Conservation (phyloP, 2,888 invertebrate genomes). For the Acleris laterana region DNA sequence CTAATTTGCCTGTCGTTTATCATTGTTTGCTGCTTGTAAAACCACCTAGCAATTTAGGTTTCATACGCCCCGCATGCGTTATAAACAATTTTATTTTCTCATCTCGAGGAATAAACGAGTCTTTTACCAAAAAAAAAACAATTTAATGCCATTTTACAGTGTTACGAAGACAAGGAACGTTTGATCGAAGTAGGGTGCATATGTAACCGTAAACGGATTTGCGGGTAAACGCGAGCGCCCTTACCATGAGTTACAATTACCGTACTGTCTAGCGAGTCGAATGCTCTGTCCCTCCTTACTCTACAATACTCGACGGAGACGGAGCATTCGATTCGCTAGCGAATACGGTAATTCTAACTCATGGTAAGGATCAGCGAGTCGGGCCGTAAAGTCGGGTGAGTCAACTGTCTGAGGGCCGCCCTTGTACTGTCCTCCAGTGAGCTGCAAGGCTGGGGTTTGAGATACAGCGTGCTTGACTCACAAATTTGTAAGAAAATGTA, state of each 20-base stretch:
- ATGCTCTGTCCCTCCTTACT: too few relatives aligned
- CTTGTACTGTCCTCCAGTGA: conserved; percentile 56
- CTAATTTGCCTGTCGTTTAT: too few relatives aligned
- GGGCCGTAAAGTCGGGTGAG: conserved; percentile 54
- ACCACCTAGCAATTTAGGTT: too few relatives aligned
- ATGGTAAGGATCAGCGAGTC: not conserved
- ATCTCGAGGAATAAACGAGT: not conserved
- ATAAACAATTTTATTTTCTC: not conserved
- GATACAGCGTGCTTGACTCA: conserved; percentile 23
- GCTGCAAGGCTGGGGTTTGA: conserved; percentile 41
- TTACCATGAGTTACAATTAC: too few relatives aligned
- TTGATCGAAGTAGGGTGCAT: conserved; percentile 28
- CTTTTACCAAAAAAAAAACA: conserved; percentile 5
- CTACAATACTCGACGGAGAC: too few relatives aligned
- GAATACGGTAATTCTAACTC: too few relatives aligned
- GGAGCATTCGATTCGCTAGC: too few relatives aligned
- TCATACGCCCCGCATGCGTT: too few relatives aligned
- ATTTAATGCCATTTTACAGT: conserved; percentile 12
- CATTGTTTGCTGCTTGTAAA: too few relatives aligned
- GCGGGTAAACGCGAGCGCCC: conserved; percentile 20
- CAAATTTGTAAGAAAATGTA: not conserved
- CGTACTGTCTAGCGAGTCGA: too few relatives aligned
- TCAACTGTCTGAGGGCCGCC: conserved; percentile 72
- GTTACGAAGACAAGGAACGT: conserved; percentile 15
- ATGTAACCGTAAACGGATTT: conserved; percentile 33